Evolutionary conservation across 1,140 invertebrate species (phyloP).

Genomic region (Drosophila kikkawai): DNA sequence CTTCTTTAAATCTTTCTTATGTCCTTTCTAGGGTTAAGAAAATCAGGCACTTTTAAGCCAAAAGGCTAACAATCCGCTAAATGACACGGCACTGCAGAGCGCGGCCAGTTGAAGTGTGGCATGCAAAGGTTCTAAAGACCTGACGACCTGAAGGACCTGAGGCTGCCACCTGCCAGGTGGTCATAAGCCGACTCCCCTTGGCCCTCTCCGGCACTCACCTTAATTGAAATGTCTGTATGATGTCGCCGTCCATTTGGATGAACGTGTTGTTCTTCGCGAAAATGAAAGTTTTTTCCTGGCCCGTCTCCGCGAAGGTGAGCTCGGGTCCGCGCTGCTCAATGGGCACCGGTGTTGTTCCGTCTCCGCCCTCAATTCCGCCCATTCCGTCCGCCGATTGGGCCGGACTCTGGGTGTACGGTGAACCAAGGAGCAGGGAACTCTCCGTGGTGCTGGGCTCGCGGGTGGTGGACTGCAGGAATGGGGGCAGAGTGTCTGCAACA

Average conservation of each 20-base stretch:
- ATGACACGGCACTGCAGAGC: constrained; percentile 51
- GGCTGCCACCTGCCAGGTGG: constrained; percentile 42
- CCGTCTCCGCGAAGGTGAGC: constrained; percentile 93
- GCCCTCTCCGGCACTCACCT: constrained; percentile 86
- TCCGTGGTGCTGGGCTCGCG: constrained; percentile 85
- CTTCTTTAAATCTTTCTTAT: not conserved
- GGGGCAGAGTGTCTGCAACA: constrained; percentile 78
- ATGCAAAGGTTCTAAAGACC: constrained; percentile 46
- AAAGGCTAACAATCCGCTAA: constrained; percentile 66
- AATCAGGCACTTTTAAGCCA: constrained; percentile 37
- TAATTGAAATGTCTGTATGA: constrained; percentile 94
- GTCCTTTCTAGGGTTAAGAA: constrained; percentile 40
- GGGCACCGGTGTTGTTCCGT: constrained; percentile 87
- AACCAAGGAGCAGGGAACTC: constrained; percentile 84
- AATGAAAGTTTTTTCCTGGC: constrained; percentile 92
- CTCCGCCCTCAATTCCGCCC: constrained; percentile 37
- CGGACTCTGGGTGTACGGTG: constrained; percentile 69
- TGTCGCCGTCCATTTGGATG: constrained; percentile 93
- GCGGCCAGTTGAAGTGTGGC: constrained; percentile 21
- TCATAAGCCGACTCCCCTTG: constrained; percentile 7
- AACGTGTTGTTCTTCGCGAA: constrained; percentile 94
- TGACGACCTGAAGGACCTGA: constrained; percentile 42
- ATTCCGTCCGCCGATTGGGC: constrained; percentile 53
- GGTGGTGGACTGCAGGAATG: constrained; percentile 86
- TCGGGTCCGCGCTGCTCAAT: constrained; percentile 90